phyloP scores from a whole-genome alignment of 2,888 invertebrate species.

The Scaptodrosophila latifasciaeformis region DNA sequence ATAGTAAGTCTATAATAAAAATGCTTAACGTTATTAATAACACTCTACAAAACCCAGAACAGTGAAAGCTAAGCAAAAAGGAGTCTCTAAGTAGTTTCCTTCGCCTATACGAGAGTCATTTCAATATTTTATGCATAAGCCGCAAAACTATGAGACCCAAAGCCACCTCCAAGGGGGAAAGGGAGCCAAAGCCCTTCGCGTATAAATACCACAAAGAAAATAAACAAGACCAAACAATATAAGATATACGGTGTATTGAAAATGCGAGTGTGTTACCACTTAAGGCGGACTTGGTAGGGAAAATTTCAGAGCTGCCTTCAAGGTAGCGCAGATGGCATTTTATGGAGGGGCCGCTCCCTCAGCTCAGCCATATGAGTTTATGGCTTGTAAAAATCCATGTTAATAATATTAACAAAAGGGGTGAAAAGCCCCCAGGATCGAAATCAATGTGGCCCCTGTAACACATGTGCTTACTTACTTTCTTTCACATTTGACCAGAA shows the following conservation, averaged over 20 bases:
- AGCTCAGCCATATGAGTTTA: conserved; percentile 57
- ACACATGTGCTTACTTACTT: too few species aligned
- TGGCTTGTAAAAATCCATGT: conserved; percentile 67
- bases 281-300: background rate
- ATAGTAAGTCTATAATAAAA: conserved; percentile 58
- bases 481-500: too few species aligned
- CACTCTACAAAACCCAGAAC: conserved; percentile 26
- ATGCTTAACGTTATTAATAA: conserved; percentile 53
- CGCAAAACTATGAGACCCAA: conserved; percentile 24
- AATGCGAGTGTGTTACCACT: conserved; percentile 41
- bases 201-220: conserved; percentile 59
- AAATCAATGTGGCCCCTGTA: too few species aligned
- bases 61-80: too few species aligned
- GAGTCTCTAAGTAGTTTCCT: conserved; percentile 39
- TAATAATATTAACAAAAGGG: conserved; percentile 59
- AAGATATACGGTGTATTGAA: conserved; percentile 58
- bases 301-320: conserved; percentile 8
- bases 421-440: too few species aligned
- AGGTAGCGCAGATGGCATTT: conserved; percentile 49
- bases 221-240: conserved; percentile 64
- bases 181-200: conserved; percentile 14
- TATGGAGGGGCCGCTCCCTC: too few species aligned
- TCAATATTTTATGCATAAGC: conserved; percentile 62
- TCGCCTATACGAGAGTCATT: conserved; percentile 27
- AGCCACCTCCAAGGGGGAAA: background rate